Evolutionary conservation across 1,140 invertebrate species (phyloP).

Genomic region (Caenorhabditis tropicalis): DNA sequence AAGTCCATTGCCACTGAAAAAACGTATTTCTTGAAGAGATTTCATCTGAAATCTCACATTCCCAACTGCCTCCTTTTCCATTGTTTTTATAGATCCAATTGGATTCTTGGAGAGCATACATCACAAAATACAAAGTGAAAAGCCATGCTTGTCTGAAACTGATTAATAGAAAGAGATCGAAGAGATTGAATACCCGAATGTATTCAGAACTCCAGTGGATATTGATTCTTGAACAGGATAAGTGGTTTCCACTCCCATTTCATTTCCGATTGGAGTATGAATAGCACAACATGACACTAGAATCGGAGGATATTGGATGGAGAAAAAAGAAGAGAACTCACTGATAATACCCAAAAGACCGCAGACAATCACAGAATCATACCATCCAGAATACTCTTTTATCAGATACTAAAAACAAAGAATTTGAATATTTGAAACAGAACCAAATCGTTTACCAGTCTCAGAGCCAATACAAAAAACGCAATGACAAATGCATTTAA

Average conservation of each 20-base stretch:
- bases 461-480: not conserved
- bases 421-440: not conserved
- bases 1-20: not conserved
- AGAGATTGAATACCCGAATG: not conserved
- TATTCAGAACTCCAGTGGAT: slow-evolving; percentile 8
- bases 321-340: not conserved
- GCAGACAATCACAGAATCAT: slow-evolving; percentile 5
- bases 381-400: not conserved
- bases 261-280: slow-evolving; percentile 15
- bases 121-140: not conserved
- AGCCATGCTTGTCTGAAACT: not conserved
- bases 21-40: not conserved
- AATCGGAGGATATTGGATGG: not conserved
- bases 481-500: not conserved
- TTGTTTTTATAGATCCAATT: slow-evolving; percentile 16
- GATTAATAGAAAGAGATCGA: not conserved
- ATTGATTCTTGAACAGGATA: slow-evolving; percentile 24
- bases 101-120: slow-evolving; percentile 10
- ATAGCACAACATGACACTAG: slow-evolving; percentile 24
- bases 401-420: slow-evolving; percentile 1
- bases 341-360: not conserved
- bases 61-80: slow-evolving; percentile 18
- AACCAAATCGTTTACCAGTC: not conserved
- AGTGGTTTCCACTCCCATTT: slow-evolving; percentile 21
- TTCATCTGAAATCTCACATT: not conserved